These are phyloP conservation scores for Peromyscus polionotus DNA, from an alignment of 2,113 vertebrate species.

Conservation along the genomic window DNA sequence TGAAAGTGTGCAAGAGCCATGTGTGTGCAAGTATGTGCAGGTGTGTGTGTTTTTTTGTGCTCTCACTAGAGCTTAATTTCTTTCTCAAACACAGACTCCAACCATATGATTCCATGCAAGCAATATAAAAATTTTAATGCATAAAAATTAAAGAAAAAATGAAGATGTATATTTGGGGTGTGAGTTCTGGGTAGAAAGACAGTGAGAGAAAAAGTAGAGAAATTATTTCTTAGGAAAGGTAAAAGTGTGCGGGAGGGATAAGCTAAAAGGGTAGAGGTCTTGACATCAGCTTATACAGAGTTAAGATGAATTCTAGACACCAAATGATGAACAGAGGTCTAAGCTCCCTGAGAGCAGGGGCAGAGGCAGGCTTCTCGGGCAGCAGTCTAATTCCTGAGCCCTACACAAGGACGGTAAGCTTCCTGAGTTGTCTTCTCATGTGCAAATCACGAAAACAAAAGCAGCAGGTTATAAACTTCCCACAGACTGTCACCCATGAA, in stretches of 20 bases:
- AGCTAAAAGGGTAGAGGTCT: neutral
- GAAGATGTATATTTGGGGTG: neutral
- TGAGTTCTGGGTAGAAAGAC: neutral
- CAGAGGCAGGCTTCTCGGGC: neutral
- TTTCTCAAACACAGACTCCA: neutral
- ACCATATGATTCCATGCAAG: neutral
- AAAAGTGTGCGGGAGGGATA: neutral
- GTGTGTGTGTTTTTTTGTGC: neutral
- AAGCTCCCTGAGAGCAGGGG: neutral
- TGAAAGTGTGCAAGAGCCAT: neutral
- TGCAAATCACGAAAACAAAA: neutral
- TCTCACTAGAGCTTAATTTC: neutral
- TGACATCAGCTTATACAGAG: neutral
- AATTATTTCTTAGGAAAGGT: neutral
- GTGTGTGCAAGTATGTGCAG: no score
- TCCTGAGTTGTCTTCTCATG: neutral
- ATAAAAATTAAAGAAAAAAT: conserved; percentile 39
- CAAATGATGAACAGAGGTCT: neutral
- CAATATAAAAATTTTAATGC: neutral
- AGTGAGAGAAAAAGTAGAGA: neutral
- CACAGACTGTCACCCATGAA: neutral
- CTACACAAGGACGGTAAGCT: neutral
- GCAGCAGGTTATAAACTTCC: neutral
- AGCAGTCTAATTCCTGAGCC: neutral
- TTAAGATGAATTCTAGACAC: neutral